These are phyloP conservation scores for Xenops minutus DNA, from an alignment of 2,797 vertebrate genomes.

Conservation along the genomic window DNA sequence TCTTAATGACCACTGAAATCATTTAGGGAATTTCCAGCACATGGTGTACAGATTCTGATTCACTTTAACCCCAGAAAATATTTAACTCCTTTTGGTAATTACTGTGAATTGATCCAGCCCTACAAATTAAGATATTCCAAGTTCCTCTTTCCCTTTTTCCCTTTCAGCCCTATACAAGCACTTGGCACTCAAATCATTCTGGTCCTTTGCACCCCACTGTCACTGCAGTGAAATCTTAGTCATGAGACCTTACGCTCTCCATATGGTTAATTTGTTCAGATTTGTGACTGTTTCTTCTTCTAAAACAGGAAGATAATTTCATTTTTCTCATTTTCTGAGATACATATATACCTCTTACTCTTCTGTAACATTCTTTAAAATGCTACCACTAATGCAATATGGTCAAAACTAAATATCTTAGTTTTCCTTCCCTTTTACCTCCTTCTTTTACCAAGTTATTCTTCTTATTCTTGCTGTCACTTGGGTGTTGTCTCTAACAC, in stretches of 20 bases:
- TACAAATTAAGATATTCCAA: not conserved
- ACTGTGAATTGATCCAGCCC: not conserved
- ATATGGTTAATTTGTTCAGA: not conserved
- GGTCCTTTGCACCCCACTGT: not conserved
- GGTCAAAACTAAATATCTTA: not conserved
- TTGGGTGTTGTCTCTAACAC: not conserved
- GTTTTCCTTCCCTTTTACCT: not conserved
- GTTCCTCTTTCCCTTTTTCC: conserved; percentile 20
- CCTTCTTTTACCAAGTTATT: not conserved
- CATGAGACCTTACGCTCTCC: not conserved
- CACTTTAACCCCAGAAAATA: conserved; percentile 68
- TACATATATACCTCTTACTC: not conserved
- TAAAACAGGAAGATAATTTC: not conserved
- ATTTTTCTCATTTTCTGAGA: not conserved
- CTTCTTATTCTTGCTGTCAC: not conserved
- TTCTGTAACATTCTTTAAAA: not conserved
- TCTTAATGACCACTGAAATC: conserved; percentile 78
- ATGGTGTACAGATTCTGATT: conserved; percentile 78
- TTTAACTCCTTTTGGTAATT: conserved; percentile 78
- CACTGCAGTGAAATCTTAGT: not conserved
- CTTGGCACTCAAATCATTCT: not conserved
- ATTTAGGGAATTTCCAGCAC: conserved; percentile 80
- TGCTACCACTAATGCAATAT: not conserved
- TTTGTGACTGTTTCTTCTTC: not conserved
- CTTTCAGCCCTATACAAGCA: not conserved